phyloP scores from a whole-genome alignment of 2,888 invertebrate species.

The Phaonia tiefii region DNA sequence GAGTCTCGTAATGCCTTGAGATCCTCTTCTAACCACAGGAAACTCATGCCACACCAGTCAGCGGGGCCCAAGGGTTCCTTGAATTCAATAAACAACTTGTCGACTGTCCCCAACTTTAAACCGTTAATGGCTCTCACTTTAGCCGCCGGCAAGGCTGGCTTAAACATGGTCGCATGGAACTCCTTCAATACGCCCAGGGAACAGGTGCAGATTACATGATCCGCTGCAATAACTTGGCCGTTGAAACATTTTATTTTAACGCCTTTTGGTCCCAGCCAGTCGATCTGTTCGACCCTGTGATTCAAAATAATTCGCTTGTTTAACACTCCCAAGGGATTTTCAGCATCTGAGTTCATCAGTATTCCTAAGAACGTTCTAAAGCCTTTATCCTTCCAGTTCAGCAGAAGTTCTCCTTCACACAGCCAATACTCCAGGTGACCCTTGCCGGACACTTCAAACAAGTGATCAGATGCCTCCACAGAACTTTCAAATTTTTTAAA shows the following conservation, averaged over 20 bases:
- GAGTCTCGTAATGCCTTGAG: constrained; percentile 74
- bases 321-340: constrained; percentile 72
- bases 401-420: constrained; percentile 86
- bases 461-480: constrained; percentile 83
- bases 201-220: constrained; percentile 80
- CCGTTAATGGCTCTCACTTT: constrained; percentile 82
- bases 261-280: constrained; percentile 43
- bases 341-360: constrained; percentile 80
- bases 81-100: constrained; percentile 85
- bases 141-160: constrained; percentile 80
- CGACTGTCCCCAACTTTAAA: constrained; percentile 83
- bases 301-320: constrained; percentile 70
- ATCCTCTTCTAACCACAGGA: constrained; percentile 76
- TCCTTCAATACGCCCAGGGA: constrained; percentile 84
- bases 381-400: constrained; percentile 89
- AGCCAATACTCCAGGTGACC: constrained; percentile 84
- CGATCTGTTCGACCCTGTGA: constrained; percentile 61
- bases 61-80: constrained; percentile 46
- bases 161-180: constrained; percentile 77
- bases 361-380: constrained; percentile 86
- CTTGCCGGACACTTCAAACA: constrained; percentile 86
- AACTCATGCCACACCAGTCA: constrained; percentile 79
- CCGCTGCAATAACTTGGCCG: constrained; percentile 62
- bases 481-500: constrained; percentile 81
- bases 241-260: constrained; percentile 52